phyloP scores from a whole-genome alignment of 2,797 vertebrate genomes.

The Uromys caudimaculatus region DNA sequence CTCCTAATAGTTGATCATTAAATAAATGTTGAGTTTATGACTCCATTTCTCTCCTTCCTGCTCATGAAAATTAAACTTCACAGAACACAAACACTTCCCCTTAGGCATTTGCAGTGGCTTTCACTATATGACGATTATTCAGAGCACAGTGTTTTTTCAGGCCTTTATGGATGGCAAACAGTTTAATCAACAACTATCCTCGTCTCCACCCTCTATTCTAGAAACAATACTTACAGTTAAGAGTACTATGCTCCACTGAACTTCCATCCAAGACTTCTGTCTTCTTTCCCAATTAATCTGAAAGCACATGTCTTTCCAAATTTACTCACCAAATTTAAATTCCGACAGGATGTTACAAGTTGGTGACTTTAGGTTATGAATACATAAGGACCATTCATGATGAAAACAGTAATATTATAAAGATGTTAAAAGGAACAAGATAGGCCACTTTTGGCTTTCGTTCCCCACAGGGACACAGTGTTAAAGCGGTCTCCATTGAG shows the following conservation, averaged over 20 bases:
- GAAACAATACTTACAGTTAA: constrained; percentile 9
- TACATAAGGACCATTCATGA: background rate
- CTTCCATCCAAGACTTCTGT: constrained; percentile 14
- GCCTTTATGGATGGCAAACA: background rate
- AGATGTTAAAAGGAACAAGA: background rate
- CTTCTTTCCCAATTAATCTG: background rate
- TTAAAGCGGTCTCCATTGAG: background rate
- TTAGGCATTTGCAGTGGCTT: background rate
- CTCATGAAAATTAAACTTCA: constrained; percentile 7
- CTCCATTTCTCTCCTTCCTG: constrained; percentile 37
- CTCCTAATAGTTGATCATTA: background rate
- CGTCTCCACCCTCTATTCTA: constrained; percentile 40
- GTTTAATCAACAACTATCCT: constrained; percentile 36
- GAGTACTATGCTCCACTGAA: background rate
- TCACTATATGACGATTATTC: constrained; percentile 2
- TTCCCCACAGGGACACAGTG: background rate
- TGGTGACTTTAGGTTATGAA: background rate
- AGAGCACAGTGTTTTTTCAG: background rate
- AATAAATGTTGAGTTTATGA: constrained; percentile 7
- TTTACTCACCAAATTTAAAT: background rate
- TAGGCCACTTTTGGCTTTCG: background rate
- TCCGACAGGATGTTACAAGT: background rate
- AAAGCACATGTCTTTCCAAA: background rate
- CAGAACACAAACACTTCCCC: constrained; percentile 11
- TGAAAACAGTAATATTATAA: background rate